Conservation (phyloP, 2,113 vertebrate species). For the Haemorhous mexicanus region DNA sequence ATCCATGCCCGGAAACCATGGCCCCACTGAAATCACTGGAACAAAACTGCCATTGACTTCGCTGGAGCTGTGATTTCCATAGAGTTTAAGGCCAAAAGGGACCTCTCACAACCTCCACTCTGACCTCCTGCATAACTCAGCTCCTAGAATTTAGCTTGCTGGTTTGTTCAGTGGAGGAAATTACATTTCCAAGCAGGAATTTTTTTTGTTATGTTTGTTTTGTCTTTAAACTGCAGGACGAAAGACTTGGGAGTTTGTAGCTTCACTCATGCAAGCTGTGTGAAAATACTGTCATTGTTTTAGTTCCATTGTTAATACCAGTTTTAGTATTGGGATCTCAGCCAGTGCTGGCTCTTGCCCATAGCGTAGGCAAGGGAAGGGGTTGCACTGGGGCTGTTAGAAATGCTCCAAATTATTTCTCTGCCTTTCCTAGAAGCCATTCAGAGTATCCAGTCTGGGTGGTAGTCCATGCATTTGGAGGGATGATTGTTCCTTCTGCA, state of each 20-base stretch:
- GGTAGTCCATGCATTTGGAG: neutral
- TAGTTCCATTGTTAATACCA: neutral
- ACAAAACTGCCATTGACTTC: conserved; percentile 60
- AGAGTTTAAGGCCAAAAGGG: conserved; percentile 1
- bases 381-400: neutral
- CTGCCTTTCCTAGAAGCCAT: conserved; percentile 1
- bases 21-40: conserved; percentile 34
- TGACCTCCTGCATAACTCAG: conserved; percentile 46
- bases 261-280: neutral
- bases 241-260: neutral
- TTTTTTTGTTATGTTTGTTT: conserved; percentile 16
- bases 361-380: fast-evolving
- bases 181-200: conserved; percentile 11
- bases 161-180: neutral
- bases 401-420: neutral
- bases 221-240: neutral
- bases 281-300: conserved; percentile 1
- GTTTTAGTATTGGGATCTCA: neutral
- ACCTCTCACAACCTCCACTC: neutral
- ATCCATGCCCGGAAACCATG: conserved; percentile 42
- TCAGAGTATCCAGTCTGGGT: neutral
- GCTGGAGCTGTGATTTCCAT: neutral
- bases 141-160: neutral
- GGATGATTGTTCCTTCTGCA: neutral
- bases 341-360: neutral